Percentiles rank a stretch among this genome's conserved stretches.
phyloP scores from a whole-genome alignment of 1,140 invertebrate genomes.

The Helicoverpa armigera region DNA sequence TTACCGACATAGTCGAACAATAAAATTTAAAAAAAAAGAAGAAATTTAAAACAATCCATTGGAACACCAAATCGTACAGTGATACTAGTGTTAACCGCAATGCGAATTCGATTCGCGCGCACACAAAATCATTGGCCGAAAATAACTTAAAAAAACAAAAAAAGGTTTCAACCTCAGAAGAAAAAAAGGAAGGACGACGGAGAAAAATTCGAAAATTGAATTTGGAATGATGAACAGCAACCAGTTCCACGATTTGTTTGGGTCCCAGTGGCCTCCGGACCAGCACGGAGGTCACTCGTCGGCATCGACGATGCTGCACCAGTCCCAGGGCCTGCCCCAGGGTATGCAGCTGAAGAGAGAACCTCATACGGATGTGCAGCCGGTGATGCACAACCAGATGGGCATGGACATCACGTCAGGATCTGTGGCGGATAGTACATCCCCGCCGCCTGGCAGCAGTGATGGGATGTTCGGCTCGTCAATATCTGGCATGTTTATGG shows the following conservation, averaged over 20 bases:
- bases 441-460: constrained; percentile 79
- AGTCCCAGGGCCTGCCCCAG: constrained; percentile 66
- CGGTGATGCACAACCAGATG: constrained; percentile 78
- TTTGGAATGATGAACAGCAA: constrained; percentile 81
- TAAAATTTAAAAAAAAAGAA: constrained; percentile 54
- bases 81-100: constrained; percentile 75
- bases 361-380: constrained; percentile 70
- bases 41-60: constrained; percentile 57
- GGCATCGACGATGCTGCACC: constrained; percentile 83
- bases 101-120: constrained; percentile 79
- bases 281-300: constrained; percentile 82
- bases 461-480: constrained; percentile 81
- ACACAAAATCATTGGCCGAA: constrained; percentile 57
- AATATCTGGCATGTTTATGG: constrained; percentile 82
- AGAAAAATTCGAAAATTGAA: constrained; percentile 63
- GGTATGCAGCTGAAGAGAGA: constrained; percentile 80
- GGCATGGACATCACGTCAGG: constrained; percentile 79
- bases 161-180: constrained; percentile 5
- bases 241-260: constrained; percentile 84
- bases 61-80: constrained; percentile 69
- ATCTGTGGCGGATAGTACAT: constrained; percentile 82
- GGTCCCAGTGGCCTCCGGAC: constrained; percentile 85
- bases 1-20: constrained; percentile 81
- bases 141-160: constrained; percentile 48
- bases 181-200: background rate